phyloP scores from a whole-genome alignment of 1,140 invertebrate genomes.

The Zaprionus davidi region DNA sequence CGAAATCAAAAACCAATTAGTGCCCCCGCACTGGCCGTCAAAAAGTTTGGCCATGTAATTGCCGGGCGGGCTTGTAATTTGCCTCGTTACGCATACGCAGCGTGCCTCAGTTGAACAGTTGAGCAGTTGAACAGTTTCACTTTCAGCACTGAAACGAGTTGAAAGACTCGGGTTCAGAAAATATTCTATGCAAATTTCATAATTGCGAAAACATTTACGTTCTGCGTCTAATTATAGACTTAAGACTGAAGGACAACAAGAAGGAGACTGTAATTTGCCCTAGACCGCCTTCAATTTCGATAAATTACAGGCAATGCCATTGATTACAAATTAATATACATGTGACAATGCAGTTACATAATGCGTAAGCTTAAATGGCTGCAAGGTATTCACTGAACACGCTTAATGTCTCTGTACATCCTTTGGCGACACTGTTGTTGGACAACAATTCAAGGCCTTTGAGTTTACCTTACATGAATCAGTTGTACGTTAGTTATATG shows the following conservation, averaged over 20 bases:
- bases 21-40: conserved; percentile 18
- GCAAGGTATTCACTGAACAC: not conserved
- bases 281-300: conserved; percentile 5
- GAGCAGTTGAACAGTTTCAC: conserved; percentile 28
- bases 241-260: conserved; percentile 27
- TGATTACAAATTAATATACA: conserved; percentile 2
- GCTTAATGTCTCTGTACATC: not conserved
- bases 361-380: not conserved
- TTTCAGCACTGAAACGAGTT: conserved; percentile 25
- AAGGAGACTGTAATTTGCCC: conserved; percentile 41
- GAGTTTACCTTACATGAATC: not conserved
- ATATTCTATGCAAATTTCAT: conserved; percentile 49
- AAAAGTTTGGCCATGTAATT: conserved; percentile 62
- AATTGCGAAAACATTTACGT: conserved; percentile 62
- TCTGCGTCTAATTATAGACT: conserved; percentile 61
- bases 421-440: not conserved
- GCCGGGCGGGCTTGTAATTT: conserved; percentile 47
- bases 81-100: conserved; percentile 30
- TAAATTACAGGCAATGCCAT: conserved; percentile 17
- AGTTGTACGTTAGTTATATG: not conserved
- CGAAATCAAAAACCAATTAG: conserved; percentile 78
- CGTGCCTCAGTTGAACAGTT: conserved; percentile 20
- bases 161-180: conserved; percentile 17
- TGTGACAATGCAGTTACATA: conserved; percentile 1
- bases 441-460: not conserved